phyloP scores from a whole-genome alignment of 2,888 invertebrate genomes.

The Pseudococcus viburni region DNA sequence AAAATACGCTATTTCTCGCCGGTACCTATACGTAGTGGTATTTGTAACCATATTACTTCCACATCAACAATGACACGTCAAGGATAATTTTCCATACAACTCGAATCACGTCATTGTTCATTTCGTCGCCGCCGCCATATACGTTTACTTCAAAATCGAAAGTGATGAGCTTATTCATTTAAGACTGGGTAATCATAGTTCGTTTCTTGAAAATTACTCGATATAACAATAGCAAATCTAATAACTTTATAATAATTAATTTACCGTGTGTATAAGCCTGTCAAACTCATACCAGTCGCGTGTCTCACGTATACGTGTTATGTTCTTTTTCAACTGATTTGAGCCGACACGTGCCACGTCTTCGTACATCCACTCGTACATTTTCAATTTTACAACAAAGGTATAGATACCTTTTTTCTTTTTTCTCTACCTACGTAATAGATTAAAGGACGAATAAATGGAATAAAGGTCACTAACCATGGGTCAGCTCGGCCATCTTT shows the following conservation, averaged over 20 bases:
- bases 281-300: constrained; percentile 24
- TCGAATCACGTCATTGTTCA: constrained; percentile 52
- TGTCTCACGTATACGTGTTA: constrained; percentile 45
- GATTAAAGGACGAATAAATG: neutral
- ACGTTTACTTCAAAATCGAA: constrained; percentile 29
- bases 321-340: constrained; percentile 17
- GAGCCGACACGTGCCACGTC: constrained; percentile 33
- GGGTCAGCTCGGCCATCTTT: no score
- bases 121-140: neutral
- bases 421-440: neutral
- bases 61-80: constrained; percentile 43
- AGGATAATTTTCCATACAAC: constrained; percentile 55
- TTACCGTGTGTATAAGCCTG: constrained; percentile 6
- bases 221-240: constrained; percentile 44
- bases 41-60: constrained; percentile 24
- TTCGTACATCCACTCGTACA: neutral
- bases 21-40: neutral
- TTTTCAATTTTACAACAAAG: neutral
- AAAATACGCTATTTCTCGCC: neutral
- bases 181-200: neutral
- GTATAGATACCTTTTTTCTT: neutral
- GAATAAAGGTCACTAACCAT: neutral
- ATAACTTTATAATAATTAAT: constrained; percentile 54
- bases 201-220: constrained; percentile 40
- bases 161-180: constrained; percentile 37